These are phyloP conservation scores for Pelosia muscerda DNA, from an alignment of 2,888 invertebrate genomes.

Conservation along the genomic window DNA sequence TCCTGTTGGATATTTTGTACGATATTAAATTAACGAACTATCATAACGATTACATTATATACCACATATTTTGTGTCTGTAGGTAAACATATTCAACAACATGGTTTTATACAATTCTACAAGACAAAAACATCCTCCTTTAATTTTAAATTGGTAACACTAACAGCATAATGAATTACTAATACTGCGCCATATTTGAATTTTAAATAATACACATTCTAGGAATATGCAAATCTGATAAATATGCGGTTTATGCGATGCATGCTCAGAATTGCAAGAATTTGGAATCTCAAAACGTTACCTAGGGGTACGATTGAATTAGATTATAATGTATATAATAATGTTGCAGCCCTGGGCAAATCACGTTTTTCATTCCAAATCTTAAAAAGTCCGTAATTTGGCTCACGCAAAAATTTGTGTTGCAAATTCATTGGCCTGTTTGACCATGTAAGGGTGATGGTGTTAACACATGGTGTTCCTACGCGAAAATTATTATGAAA, in stretches of 20 bases:
- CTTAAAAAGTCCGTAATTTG: conserved; percentile 58
- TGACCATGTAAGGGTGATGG: conserved; percentile 49
- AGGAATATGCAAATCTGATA: neutral
- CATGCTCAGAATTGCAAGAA: conserved; percentile 22
- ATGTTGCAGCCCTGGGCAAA: conserved; percentile 53
- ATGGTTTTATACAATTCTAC: neutral
- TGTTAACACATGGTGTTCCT: conserved; percentile 43
- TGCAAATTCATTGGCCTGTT: conserved; percentile 45
- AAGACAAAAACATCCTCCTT: conserved; percentile 9
- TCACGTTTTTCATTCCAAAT: conserved; percentile 59
- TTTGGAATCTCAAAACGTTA: conserved; percentile 26
- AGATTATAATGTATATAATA: conserved; percentile 55
- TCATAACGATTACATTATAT: conserved; percentile 10
- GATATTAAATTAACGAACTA: conserved; percentile 27
- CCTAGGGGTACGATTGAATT: conserved; percentile 34
- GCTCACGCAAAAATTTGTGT: conserved; percentile 61
- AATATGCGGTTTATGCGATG: conserved; percentile 9
- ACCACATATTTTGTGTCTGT: neutral
- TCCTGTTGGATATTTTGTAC: conserved; percentile 32
- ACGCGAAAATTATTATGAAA: conserved; percentile 44
- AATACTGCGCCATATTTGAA: neutral
- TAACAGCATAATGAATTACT: neutral
- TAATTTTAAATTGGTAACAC: conserved; percentile 9
- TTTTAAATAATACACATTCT: conserved; percentile 4
- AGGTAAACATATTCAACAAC: conserved; percentile 1